Evolutionary conservation across 1,140 invertebrate species (phyloP), one percentile per base, ranked within the genome.

Genomic region (Parapsyche elsis): DNA sequence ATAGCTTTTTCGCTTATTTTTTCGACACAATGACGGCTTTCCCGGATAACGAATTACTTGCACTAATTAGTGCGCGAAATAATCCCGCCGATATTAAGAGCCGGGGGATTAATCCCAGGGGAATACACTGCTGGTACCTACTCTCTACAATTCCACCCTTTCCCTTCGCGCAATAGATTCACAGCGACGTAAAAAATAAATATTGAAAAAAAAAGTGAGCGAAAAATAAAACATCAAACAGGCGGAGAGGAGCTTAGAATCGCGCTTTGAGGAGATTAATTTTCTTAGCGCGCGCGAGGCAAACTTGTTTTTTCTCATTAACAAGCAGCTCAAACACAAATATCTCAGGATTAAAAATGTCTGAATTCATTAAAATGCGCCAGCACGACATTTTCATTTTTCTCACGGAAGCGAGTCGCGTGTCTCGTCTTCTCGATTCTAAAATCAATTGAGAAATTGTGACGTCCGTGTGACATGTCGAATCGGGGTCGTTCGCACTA

Each of bases 31-130:
- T 38, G 30, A 38, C 30, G 30, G 30, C 71, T 12, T 49, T 24
- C 49, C 76, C 61, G 44, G 0, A 38, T n/a, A 71, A 71, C 61
- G 24, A 78, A 78, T 78, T 71, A 71, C 59, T 19, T 74, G 75
- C 81, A 75, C 81, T 83, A 83, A 83, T 83, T 83, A 83, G 81
- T 75, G 78, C 64, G 76, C 79, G 76, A 76, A 71, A 79, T 83
- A 83, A 83, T 83, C 81, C 79, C 76, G 59, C 70, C 21, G 79
- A 76, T 79, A 83, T 80, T 76, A 78, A 45, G 76, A 83, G 74
- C 78, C 26, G 24, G 45, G 81, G 78, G 76, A 67, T 74, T 64
- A 78, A 14, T 67, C 79, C 78, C 59, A 7, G 61, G 81, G 79
- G 81, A 78, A 80, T 49, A 57, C 24, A 23, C 53, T 53, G 14